Base-by-base conservation (phyloP, 2,797 vertebrate genomes). In the Phataginus tetradactyla region DNA sequence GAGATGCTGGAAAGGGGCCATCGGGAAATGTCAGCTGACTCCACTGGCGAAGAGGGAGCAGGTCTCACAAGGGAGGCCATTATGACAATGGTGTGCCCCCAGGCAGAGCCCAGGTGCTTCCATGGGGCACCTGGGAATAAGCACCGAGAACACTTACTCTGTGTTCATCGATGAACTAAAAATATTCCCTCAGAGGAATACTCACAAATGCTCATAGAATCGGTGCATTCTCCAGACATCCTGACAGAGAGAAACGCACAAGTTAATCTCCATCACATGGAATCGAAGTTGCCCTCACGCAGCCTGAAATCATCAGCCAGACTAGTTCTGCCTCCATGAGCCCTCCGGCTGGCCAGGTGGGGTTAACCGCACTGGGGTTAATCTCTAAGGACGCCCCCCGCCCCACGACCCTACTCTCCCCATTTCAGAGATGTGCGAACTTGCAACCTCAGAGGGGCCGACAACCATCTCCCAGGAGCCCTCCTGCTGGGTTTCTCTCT, bases 191-290 rank as follows among this genome's bases (percentile, higher is more conserved):
- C 37, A 45, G 21, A 80, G 51, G 49, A 1, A 4, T 98, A 98
- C 98, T 98, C 96, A 98, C 98, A 98, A 39, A 98, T 97, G 97
- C 96, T 98, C 86, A 98, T 96, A 0, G 95, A 55, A 51, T 97
- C 98, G 93, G 94, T 95, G 17, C 96, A 93, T 53, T 98, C 98
- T 89, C 97, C 98, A 51, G 98, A 97, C 98, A 98, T 98, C 91
- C 98, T 98, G 55, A 84, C 8, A n/a, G 80, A 74, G 34, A 97
- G 85, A 94, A 75, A 96, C 83, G 18, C 32, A 37, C 32, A 78
- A 17, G 29, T 20, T 59, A 64, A 1, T 77, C 77, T 55, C 64
- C 4, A 17, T n/a, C 34, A 68, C 29, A 1, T 15, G 27, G 10
- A 25, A 34, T 57, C 57, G 8, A 0, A 23, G 7, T 9, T 4